These are phyloP conservation scores for Stichodactyla mertensii DNA, from an alignment of 64 coral and sea anemone genomes.

Conservation along the genomic window DNA sequence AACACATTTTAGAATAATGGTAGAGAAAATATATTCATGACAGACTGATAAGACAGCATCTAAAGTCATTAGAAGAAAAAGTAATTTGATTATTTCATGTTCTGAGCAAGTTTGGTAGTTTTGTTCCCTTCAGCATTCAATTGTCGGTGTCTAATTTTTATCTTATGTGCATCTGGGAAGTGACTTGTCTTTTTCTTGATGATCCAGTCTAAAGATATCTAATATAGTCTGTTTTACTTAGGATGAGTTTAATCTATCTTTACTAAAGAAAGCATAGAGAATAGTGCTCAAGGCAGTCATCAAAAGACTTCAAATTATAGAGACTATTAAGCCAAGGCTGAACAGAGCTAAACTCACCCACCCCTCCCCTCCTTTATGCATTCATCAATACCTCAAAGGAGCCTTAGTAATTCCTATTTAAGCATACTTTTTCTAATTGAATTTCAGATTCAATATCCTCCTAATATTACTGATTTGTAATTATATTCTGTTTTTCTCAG, in stretches of 20 bases:
- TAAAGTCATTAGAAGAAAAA: not conserved
- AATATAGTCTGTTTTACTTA: not conserved
- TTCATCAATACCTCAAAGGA: not conserved
- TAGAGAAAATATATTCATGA: not conserved
- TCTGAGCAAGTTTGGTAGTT: not conserved
- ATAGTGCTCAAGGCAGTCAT: too few species aligned
- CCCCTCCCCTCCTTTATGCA: not conserved
- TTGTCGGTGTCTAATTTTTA: not conserved
- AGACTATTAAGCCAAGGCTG: too few species aligned
- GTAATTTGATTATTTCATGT: not conserved
- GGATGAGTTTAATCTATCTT: not conserved
- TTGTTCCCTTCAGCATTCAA: not conserved
- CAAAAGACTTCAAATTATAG: too few species aligned
- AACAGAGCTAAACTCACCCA: too few species aligned
- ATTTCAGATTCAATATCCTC: not conserved
- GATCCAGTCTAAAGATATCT: not conserved
- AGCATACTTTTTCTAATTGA: not conserved
- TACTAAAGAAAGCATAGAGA: too few species aligned
- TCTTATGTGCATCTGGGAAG: not conserved
- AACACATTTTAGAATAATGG: not conserved
- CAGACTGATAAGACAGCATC: not conserved
- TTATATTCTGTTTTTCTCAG: not conserved
- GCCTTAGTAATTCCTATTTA: not conserved
- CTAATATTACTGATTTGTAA: not conserved
- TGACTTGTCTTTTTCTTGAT: not conserved